Base-by-base conservation (phyloP, 2,888 invertebrate species). In the Hirudinaria manillensis region DNA sequence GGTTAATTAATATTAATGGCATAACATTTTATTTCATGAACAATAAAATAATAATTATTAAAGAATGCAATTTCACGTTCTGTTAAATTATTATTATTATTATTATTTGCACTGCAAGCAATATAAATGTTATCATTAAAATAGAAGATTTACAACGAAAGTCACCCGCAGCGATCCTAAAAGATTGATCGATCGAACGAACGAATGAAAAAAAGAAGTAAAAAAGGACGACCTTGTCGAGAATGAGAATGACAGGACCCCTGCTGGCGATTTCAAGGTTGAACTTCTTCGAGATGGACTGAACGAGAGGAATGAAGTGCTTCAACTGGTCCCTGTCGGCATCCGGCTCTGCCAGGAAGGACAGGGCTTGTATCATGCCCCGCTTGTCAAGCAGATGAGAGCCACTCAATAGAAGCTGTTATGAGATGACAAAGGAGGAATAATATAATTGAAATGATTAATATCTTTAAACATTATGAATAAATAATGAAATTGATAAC, bases 201-300 rank as follows among this genome's bases (percentile, higher is more conserved):
- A 29, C 10, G 29, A 56, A 7, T 67, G n/a, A 6, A 24, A 55
- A 71, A 55, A n/a, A 24, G 51, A 29, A n/a, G n/a, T 68, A 21
- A 24, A n/a, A 36, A 34, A 13, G 10, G 34, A 72, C 76, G 76
- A 84, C 84, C 81, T 81, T 82, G 75, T 84, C 84, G 27, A 83
- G 78, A 51, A 84, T 79, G 6, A 83, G 79, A 2, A 83, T 77
- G n/a, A 82, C 79, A 61, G 81, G 82, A 56, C 74, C 74, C 32
- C 74, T 29, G 51, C 4, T 34, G 55, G 72, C 70, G 0, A 34
- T n/a, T 29, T 55, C 24, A 6, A 72, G 45, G 45, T 66, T 74
- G 36, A 70, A 38, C 21, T 66, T 34, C n/a, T 75, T 75, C 19
- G 70, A 32, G 27, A 34, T 34, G 32, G 66, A 56, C 19, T 76